A percentile compares a stretch with the other conserved stretches of the same genome.
phyloP scores from a whole-genome alignment of 1,140 invertebrate genomes.

The Brachionus koreanus region DNA sequence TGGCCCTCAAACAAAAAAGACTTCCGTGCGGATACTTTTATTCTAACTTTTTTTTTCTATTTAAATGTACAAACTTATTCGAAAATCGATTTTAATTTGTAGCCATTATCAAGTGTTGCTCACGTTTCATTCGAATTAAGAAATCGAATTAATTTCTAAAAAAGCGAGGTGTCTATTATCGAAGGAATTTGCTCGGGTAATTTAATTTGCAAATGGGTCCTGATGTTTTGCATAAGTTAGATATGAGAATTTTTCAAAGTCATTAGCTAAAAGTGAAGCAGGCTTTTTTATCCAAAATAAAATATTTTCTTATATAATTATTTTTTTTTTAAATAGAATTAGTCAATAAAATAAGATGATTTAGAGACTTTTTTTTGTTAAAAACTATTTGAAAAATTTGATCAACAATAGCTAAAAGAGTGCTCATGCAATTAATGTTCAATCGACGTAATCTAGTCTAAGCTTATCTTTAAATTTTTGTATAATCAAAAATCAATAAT shows the following conservation, averaged over 20 bases:
- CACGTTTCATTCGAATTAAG: neutral
- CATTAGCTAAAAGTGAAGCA: no score
- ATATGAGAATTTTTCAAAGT: no score
- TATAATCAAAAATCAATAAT: constrained; percentile 3
- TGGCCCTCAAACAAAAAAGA: neutral
- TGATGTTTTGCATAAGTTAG: neutral
- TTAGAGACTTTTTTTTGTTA: no score
- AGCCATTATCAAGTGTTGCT: neutral
- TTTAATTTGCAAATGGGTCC: neutral
- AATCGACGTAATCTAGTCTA: neutral
- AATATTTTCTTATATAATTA: no score
- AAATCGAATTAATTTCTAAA: neutral
- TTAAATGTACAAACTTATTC: neutral
- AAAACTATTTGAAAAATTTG: no score
- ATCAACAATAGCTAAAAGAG: no score
- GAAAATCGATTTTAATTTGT: neutral
- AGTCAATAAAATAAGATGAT: no score
- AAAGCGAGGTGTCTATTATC: neutral
- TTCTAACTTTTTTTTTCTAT: neutral
- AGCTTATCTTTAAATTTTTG: constrained; percentile 5
- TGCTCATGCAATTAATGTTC: neutral
- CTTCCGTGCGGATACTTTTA: neutral
- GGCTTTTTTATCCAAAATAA: no score
- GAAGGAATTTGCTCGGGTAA: neutral
- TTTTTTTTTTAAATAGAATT: no score